Evolutionary conservation across 2,888 invertebrate species (phyloP), one percentile per base, ranked within the genome.

Genomic region (Himalopsyche tibetana): DNA sequence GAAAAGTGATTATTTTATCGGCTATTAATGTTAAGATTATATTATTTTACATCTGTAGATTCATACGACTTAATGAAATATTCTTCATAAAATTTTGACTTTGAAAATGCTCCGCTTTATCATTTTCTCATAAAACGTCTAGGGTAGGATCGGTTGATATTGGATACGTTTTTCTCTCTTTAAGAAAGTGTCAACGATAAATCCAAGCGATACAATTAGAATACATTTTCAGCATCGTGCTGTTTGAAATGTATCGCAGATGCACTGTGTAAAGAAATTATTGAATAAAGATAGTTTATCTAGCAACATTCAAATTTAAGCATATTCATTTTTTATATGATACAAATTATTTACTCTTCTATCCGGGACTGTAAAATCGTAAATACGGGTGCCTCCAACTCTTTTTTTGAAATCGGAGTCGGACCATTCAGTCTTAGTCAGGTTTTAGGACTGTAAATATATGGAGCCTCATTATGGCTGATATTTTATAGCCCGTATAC

Each of bases 131-230:
- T 38, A 74, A 74, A 36, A 74, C 15, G 74, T 74, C 74, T 74
- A 9, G 12, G 36, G 74, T 74, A 74, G 36, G 15, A 74, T 28
- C 74, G 74, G 74, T 74, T 74, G 74, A 74, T 74, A 74, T 15
- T 38, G 38, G 38, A 19, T 69, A 69, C 69, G 12, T 74, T 74
- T 74, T 74, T 74, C 12, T 74, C 38, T 74, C 74, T 74, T 28
- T 74, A 74, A 38, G 74, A 74, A 74, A 74, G 28, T 74, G 74
- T 74, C 74, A 74, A 38, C 38, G 36, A 74, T 74, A 74, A 74
- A 74, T 74, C 74, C 28, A 3, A 36, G 74, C 19, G 74, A 12
- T 15, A 74, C 38, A 74, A 74, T 74, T 38, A 74, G 74, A 74
- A 74, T 74, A 8, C 74, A 38, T 74, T 74, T 36, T 12, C 5